These are phyloP conservation scores for Amiota minor DNA, from an alignment of 2,888 invertebrate species.

Conservation along the genomic window DNA sequence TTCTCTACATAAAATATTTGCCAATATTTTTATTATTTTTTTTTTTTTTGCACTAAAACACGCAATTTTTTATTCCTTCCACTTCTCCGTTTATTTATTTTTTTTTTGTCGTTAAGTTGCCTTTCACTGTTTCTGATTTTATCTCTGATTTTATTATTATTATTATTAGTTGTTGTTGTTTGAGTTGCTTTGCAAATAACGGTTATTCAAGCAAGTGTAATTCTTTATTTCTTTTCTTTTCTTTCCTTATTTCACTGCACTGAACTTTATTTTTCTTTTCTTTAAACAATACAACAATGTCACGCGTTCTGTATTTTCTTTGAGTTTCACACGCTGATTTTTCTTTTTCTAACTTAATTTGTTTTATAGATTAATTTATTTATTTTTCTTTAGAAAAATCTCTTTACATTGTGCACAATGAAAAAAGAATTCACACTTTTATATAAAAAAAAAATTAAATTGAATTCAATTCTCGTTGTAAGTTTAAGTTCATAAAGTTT, in stretches of 20 bases:
- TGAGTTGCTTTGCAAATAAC: neutral
- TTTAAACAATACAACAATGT: neutral
- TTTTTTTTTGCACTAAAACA: conserved; percentile 23
- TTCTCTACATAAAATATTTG: neutral
- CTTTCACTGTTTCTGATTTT: conserved; percentile 35
- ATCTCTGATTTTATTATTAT: neutral
- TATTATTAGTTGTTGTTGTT: neutral
- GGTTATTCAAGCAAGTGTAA: neutral
- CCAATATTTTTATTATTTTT: conserved; percentile 18
- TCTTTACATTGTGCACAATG: too few relatives aligned
- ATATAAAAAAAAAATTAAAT: too few relatives aligned
- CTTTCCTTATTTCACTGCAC: neutral
- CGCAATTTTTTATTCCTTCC: conserved; percentile 39
- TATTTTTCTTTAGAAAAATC: too few relatives aligned
- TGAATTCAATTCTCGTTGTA: too few relatives aligned
- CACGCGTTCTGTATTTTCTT: neutral
- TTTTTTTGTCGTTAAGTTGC: conserved; percentile 8
- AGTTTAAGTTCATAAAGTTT: too few relatives aligned
- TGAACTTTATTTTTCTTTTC: neutral
- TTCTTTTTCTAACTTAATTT: neutral
- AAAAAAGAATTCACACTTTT: too few relatives aligned
- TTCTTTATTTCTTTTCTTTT: neutral
- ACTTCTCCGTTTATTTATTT: conserved; percentile 36
- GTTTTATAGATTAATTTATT: too few relatives aligned
- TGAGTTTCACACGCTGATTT: conserved; percentile 22